A percentile compares a stretch with the other conserved stretches of the same genome.
Evolutionary conservation across 2,888 invertebrate species (phyloP).

Genomic region (Hirtodrosophila cameraria): DNA sequence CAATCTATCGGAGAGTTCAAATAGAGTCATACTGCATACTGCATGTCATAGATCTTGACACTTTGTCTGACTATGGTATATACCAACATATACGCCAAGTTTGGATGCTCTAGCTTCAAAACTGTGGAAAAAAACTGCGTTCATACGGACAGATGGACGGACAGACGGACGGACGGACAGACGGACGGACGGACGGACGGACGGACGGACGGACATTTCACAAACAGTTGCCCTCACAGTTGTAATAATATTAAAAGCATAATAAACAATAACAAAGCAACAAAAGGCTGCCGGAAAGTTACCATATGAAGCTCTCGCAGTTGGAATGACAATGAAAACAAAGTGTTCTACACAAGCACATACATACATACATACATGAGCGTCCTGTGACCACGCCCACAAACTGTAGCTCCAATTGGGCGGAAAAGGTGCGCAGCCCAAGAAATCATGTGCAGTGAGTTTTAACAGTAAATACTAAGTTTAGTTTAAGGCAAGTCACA

Average conservation of each 20-base stretch:
- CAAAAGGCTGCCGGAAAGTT: constrained; percentile 10
- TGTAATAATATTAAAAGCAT: constrained; percentile 23
- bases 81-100: too few relatives aligned
- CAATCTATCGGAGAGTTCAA: too few relatives aligned
- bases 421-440: background rate
- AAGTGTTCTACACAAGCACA: background rate
- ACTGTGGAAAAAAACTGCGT: too few relatives aligned
- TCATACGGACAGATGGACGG: too few relatives aligned
- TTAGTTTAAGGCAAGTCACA: constrained; percentile 7
- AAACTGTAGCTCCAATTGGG: background rate
- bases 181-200: too few relatives aligned
- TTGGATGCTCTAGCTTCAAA: too few relatives aligned
- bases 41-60: too few relatives aligned
- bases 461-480: background rate
- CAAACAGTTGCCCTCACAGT: constrained; percentile 7
- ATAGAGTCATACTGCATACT: too few relatives aligned
- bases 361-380: too few relatives aligned
- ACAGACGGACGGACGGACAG: too few relatives aligned
- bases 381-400: background rate
- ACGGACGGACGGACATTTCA: too few relatives aligned
- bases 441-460: background rate
- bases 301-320: background rate
- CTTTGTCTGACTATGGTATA: too few relatives aligned
- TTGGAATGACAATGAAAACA: constrained; percentile 10
- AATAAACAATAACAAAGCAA: constrained; percentile 9